These are phyloP conservation scores for Thaleichthys pacificus DNA, from an alignment of 2,797 vertebrate genomes.

Conservation along the genomic window DNA sequence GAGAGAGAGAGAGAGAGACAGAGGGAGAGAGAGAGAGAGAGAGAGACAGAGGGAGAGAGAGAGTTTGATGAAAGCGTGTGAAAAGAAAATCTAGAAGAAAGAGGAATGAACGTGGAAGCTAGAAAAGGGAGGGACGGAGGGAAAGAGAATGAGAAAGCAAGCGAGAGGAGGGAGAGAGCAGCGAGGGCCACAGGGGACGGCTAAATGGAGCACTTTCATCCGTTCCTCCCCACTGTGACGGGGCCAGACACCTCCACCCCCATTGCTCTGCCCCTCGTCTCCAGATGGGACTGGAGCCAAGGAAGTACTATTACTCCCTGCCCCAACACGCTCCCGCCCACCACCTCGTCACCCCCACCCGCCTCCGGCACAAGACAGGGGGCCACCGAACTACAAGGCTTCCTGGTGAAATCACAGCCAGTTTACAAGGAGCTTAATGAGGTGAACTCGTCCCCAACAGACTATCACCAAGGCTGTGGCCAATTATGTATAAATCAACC, in stretches of 20 bases:
- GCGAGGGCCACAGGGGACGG: constrained; percentile 12
- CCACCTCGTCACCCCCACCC: not conserved
- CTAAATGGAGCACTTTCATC: constrained; percentile 24
- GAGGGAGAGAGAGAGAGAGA: constrained; percentile 18
- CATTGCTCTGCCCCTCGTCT: not conserved
- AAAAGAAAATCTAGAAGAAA: not conserved
- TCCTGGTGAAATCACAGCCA: not conserved
- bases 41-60: constrained; percentile 11
- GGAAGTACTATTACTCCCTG: not conserved
- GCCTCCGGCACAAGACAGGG: not conserved
- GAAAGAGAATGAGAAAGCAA: not conserved
- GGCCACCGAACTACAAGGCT: not conserved
- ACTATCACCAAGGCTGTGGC: not conserved
- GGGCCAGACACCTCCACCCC: constrained; percentile 2
- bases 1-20: not conserved
- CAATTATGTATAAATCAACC: not conserved
- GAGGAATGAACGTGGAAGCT: constrained; percentile 18
- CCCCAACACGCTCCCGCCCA: not conserved
- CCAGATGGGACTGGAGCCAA: not conserved
- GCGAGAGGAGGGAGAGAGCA: not conserved
- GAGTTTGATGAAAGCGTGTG: no score
- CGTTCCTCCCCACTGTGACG: constrained; percentile 6
- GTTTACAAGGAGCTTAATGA: not conserved
- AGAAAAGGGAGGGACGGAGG: not conserved
- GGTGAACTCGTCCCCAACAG: not conserved